Base-by-base conservation (phyloP, 2,797 vertebrate genomes). In the Bovichtus diacanthus region DNA sequence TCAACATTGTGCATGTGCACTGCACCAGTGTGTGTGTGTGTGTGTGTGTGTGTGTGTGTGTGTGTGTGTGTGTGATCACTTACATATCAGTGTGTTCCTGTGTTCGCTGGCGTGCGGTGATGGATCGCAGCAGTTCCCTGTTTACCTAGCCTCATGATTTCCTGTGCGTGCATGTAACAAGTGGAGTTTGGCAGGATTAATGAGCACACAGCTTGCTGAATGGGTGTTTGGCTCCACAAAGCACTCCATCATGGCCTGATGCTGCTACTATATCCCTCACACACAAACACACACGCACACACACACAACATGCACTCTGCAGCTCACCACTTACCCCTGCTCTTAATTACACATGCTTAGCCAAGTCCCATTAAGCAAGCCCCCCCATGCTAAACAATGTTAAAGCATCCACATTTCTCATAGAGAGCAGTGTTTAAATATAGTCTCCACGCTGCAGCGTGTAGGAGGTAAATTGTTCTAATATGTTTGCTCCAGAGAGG, bases 171-270 rank as follows among this genome's bases (percentile, higher is more conserved):
- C 95, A 94, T 95, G 88, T 97, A 97, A 98, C 96, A 97, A 97
- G 96, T 97, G 96, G 96, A 96, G 96, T 97, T 98, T 97, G 96
- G 95, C 96, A 97, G 97, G 97, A 99, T 99, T 97, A 98, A 98
- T 97, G 97, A 98, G 95, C 95, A 96, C 97, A 96, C 95, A 95
- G 96, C 96, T 91, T 95, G 94, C 96, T 96, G 96, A 97, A 98
- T 97, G 97, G 97, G 96, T 98, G 96, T 96, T 97, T 95, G 96
- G 94, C 94, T 95, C 95, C 92, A 95, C 94, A 92, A 96, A 96
- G 95, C 96, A 96, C 96, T 98, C 96, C 96, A 97, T 98, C 97
- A 97, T 93, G 87, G 95, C 95, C 96, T 96, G 88, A 93, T 91
- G 96, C 96, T 95, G 97, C 88, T 86, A 88, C 88, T 81, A 83